phyloP scores from a whole-genome alignment of 2,888 invertebrate genomes.

The Pilophorus perplexus region DNA sequence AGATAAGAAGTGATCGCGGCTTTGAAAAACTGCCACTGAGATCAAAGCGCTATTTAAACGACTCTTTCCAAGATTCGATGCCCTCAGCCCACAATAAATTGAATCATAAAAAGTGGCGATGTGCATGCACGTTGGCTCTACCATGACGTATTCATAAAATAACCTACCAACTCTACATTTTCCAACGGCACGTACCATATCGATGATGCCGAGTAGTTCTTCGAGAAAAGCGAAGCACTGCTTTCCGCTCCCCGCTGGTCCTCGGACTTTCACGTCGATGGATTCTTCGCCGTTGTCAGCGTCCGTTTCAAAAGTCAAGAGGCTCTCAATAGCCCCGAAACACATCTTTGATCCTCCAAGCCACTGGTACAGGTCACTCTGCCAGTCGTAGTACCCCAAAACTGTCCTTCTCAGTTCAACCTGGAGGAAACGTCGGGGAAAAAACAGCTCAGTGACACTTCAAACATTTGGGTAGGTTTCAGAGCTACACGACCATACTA shows the following conservation, averaged over 20 bases:
- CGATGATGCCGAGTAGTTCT: constrained; percentile 63
- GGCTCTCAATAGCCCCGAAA: constrained; percentile 65
- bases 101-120: no score
- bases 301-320: constrained; percentile 62
- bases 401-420: constrained; percentile 60
- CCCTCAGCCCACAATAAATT: no score
- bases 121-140: no score
- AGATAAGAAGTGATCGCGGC: no score
- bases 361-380: constrained; percentile 69
- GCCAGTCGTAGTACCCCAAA: constrained; percentile 57
- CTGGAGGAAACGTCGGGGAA: constrained; percentile 53
- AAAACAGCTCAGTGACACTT: no score
- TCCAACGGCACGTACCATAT: constrained; percentile 58
- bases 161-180: no score
- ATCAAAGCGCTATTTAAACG: no score
- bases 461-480: no score
- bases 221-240: constrained; percentile 69
- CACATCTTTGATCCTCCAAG: constrained; percentile 68
- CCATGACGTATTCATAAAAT: no score
- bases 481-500: no score
- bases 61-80: no score
- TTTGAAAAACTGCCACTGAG: no score
- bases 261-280: constrained; percentile 66
- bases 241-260: constrained; percentile 58
- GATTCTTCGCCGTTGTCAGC: constrained; percentile 54